Base-by-base conservation (phyloP, 2,797 vertebrate genomes). In the Heteromormyrus szaboi region DNA sequence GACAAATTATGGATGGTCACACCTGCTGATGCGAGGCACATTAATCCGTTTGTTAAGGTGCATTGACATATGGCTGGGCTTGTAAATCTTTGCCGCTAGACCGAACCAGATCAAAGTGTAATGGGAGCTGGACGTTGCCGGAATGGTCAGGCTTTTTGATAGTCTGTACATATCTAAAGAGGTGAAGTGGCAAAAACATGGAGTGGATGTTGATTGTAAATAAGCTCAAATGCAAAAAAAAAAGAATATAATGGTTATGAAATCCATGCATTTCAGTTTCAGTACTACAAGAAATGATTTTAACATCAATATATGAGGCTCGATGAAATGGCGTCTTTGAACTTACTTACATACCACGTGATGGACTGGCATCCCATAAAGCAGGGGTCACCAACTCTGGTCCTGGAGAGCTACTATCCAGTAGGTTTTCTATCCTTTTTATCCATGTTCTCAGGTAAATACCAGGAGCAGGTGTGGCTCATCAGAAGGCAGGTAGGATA, bases 21-120 rank as follows among this genome's bases (percentile, higher is more conserved):
- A 19, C 41, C 72, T 46, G 19, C 72, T 79, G 72, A 79, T n/a
- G 37, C 44, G 72, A 2, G 29, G 41, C 41, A 79, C 72, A 79
- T 79, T 79, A 79, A 79, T 79, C 72, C 72, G 72, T 79, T 44
- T n/a, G 72, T 41, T 79, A 79, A 79, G 72, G 72, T 79, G 72
- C 41, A 79, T 79, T 79, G 72, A 79, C 72, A 79, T 46, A 79
- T 79, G 72, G 29, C 37, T n/a, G 33, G 72, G 72, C 41, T n/a
- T 44, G 72, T 79, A 79, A 79, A 79, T 79, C 72, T 79, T 79
- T 79, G 72, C 14, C 2, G 72, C 17, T 19, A 79, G 37, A 79
- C 41, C 44, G 72, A 79, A 44, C 37, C 29, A 79, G 72, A 79
- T 79, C 72, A 79, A 79, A 79, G 72, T 79, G 72, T 46, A 41